Percentiles rank a stretch among this genome's conserved stretches.
phyloP scores from a whole-genome alignment of 2,113 vertebrate species.

The Tenebrosternarchus preto region DNA sequence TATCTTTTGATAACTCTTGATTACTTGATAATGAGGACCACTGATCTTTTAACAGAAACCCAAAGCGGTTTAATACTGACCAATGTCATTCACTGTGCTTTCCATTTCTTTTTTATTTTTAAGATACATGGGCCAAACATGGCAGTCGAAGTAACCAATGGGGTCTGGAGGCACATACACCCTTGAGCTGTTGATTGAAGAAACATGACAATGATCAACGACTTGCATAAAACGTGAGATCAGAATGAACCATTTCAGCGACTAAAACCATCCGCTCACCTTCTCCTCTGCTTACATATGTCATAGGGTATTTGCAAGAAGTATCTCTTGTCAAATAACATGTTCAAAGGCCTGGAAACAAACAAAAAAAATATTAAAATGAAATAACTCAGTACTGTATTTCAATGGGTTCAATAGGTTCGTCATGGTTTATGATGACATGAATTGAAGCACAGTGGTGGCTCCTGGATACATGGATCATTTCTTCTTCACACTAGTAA shows the following conservation, averaged over 20 bases:
- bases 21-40: no score
- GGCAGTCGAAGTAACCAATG: conserved; percentile 87
- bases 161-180: conserved; percentile 86
- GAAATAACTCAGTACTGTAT: neutral
- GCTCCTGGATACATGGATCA: no score
- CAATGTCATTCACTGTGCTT: conserved; percentile 65
- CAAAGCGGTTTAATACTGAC: conserved; percentile 62
- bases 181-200: conserved; percentile 74
- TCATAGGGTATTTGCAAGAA: conserved; percentile 90
- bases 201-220: neutral
- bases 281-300: conserved; percentile 86
- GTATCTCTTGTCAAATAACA: conserved; percentile 84
- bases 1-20: no score
- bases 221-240: no score
- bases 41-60: neutral
- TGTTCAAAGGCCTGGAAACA: conserved; percentile 81
- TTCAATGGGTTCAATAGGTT: neutral
- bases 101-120: conserved; percentile 83
- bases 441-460: no score
- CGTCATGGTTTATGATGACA: neutral
- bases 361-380: conserved; percentile 50
- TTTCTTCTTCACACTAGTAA: no score
- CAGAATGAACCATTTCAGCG: no score
- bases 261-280: conserved; percentile 64
- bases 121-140: conserved; percentile 95